Conservation (phyloP, 2,888 invertebrate species). For the Drosophila borealis region DNA sequence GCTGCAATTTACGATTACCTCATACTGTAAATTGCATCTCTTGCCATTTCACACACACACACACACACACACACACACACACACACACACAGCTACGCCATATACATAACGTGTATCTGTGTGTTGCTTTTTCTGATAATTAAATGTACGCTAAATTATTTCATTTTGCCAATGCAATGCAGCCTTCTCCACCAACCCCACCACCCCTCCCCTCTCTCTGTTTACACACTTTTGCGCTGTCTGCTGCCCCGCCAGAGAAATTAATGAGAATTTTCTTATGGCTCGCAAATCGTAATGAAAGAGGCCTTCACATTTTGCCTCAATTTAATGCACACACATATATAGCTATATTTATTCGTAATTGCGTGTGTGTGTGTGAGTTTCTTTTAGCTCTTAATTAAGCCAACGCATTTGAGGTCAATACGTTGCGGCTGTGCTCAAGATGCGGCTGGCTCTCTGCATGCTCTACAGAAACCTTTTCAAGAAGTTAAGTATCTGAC, state of each 20-base stretch:
- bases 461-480: neutral
- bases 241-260: slow-evolving; percentile 36
- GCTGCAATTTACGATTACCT: slow-evolving; percentile 71
- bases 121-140: slow-evolving; percentile 63
- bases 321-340: slow-evolving; percentile 3
- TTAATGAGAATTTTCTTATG: slow-evolving; percentile 58
- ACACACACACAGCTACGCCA: neutral
- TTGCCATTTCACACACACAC: slow-evolving; percentile 20
- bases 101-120: slow-evolving; percentile 6
- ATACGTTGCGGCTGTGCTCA: slow-evolving; percentile 24
- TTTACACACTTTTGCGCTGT: slow-evolving; percentile 31
- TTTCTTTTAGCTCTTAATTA: slow-evolving; percentile 62
- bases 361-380: slow-evolving; percentile 3
- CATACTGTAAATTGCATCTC: slow-evolving; percentile 69
- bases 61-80: slow-evolving; percentile 12
- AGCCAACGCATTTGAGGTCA: slow-evolving; percentile 59
- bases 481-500: neutral
- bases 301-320: slow-evolving; percentile 37
- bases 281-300: slow-evolving; percentile 37
- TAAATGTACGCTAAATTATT: slow-evolving; percentile 64
- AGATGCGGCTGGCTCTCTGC: neutral
- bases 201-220: neutral
- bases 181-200: neutral
- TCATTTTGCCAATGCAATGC: slow-evolving; percentile 35
- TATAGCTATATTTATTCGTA: slow-evolving; percentile 1